These are phyloP conservation scores for Prochilodus magdalenae DNA, from an alignment of 2,113 vertebrate genomes.

Conservation along the genomic window DNA sequence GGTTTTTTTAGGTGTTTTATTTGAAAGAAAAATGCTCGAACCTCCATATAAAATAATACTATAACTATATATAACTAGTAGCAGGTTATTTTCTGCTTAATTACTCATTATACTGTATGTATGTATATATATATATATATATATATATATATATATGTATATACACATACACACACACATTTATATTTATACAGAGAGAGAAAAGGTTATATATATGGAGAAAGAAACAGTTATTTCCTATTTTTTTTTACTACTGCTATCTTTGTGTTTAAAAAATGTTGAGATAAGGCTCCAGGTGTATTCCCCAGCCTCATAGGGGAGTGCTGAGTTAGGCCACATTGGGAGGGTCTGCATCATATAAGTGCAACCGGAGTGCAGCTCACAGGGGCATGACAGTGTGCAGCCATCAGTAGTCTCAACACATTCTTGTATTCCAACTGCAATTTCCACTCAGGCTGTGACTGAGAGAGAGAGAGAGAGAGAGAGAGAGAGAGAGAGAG, in stretches of 20 bases:
- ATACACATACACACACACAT: no score
- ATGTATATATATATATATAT: no score
- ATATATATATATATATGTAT: no score
- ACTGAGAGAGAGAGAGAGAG: constrained; percentile 58
- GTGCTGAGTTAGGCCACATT: neutral
- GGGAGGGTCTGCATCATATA: constrained; percentile 20
- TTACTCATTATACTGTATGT: neutral
- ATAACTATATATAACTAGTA: no score
- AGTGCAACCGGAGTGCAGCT: constrained; percentile 48
- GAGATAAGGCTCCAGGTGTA: neutral
- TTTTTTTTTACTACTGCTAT: neutral
- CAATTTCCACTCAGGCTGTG: constrained; percentile 69
- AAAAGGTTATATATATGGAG: no score
- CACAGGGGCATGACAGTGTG: constrained; percentile 49
- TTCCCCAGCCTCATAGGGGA: constrained; percentile 1
- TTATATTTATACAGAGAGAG: no score
- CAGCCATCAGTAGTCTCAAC: constrained; percentile 72
- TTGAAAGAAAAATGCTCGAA: no score
- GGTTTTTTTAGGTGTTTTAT: no score
- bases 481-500: constrained; percentile 59
- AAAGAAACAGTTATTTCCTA: neutral
- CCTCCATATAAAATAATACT: no score
- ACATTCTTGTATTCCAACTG: constrained; percentile 72
- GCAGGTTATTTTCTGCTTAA: neutral
- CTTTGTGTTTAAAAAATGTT: neutral